phyloP scores from a whole-genome alignment of 2,113 vertebrate species.

The Nothoprocta perdicaria region DNA sequence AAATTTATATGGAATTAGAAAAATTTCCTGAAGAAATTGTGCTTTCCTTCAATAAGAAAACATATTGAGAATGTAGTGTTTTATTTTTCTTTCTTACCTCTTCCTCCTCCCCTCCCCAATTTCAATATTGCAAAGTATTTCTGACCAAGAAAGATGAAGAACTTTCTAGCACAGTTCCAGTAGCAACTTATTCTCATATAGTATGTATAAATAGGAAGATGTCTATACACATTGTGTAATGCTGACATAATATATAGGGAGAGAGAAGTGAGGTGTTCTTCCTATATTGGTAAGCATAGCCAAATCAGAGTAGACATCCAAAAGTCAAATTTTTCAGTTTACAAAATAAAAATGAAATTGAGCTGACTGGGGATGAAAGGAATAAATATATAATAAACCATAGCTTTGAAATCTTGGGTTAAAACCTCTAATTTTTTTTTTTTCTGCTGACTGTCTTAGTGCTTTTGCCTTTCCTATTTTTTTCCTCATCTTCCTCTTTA shows the following conservation, averaged over 20 bases:
- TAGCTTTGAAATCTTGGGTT: not conserved
- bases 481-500: not conserved
- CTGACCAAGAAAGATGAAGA: not conserved
- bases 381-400: not conserved
- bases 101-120: not conserved
- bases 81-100: not conserved
- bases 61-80: not conserved
- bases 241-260: not conserved
- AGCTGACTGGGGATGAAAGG: not conserved
- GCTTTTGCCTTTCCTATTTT: not conserved
- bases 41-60: not conserved
- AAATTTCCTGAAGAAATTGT: not conserved
- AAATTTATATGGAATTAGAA: not conserved
- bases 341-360: not conserved
- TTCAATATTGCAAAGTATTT: not conserved
- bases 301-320: not conserved
- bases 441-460: not conserved
- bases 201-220: not conserved
- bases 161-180: not conserved
- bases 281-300: not conserved
- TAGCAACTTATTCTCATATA: not conserved
- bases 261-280: not conserved
- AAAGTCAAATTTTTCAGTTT: not conserved
- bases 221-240: not conserved
- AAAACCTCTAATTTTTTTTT: not conserved